These are phyloP conservation scores for Drosophila ficusphila DNA, from an alignment of 1,140 invertebrate genomes.

Conservation along the genomic window DNA sequence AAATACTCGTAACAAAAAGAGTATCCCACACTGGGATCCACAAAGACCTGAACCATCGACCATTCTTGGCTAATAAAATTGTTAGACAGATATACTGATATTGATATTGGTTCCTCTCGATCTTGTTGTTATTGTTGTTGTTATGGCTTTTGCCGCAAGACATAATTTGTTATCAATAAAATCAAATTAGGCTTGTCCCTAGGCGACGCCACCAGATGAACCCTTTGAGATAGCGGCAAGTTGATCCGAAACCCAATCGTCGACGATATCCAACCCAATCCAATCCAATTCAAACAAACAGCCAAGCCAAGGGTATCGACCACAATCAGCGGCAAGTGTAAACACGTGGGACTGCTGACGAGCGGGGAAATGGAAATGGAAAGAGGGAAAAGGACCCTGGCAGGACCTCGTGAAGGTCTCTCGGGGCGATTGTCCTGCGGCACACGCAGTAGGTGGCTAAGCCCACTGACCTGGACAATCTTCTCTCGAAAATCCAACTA, in stretches of 20 bases:
- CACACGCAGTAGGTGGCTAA: conserved; percentile 65
- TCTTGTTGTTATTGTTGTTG: not conserved
- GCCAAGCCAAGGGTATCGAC: conserved; percentile 27
- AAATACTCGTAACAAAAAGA: not conserved
- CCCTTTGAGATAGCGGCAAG: conserved; percentile 69
- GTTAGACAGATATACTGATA: conserved; percentile 68
- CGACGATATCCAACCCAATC: conserved; percentile 9
- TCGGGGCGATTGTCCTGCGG: conserved; percentile 68
- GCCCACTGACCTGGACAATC: conserved; percentile 23
- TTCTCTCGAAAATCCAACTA: conserved; percentile 65
- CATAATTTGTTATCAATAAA: conserved; percentile 82
- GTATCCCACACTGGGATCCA: not conserved
- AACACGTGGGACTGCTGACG: conserved; percentile 64
- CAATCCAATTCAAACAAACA: conserved; percentile 11
- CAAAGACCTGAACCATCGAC: not conserved
- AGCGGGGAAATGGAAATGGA: no score
- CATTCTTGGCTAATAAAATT: conserved; percentile 68
- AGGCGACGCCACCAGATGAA: conserved; percentile 46
- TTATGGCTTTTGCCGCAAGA: conserved; percentile 42
- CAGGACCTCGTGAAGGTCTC: conserved; percentile 41
- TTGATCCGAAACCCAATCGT: conserved; percentile 1
- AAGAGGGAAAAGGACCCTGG: conserved; percentile 18
- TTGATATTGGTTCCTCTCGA: conserved; percentile 39
- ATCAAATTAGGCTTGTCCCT: conserved; percentile 56
- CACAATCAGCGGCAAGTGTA: conserved; percentile 78